Evolutionary conservation across 2,888 invertebrate genomes (phyloP), one percentile per base, ranked within the genome.

Genomic region (Mesorhabditis spiculigera): DNA sequence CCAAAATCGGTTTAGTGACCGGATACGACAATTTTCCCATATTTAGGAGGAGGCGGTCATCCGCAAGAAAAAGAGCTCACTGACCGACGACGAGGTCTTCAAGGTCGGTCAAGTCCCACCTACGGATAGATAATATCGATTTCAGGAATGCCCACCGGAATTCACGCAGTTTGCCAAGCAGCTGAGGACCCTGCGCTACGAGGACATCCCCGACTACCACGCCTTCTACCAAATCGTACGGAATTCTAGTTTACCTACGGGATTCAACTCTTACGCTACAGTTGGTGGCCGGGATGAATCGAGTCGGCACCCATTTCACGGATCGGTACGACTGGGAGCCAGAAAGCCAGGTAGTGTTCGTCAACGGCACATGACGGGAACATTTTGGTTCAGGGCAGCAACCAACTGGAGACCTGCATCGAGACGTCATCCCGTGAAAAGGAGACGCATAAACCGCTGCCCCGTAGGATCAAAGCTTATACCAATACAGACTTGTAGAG

Each of bases 1-100:
- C n/a, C n/a, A n/a, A n/a, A n/a, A n/a, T n/a, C n/a, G n/a, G n/a
- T n/a, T n/a, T n/a, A n/a, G n/a, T n/a, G n/a, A n/a, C n/a, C n/a
- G n/a, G n/a, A n/a, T n/a, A n/a, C n/a, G n/a, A n/a, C n/a, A n/a
- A n/a, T n/a, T n/a, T n/a, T n/a, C n/a, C n/a, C n/a, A 50, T 73
- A 66, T 71, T 44, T 62, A 67, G 28, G 75, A 76, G 41, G 71
- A 72, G 43, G 71, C 74, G 16, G 42, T 45, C 13, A 63, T 64
- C 4, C 50, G 65, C 66, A 73, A 74, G 68, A 50, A 50, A n/a
- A 50, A 50, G 58, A n/a, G 58, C 8, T n/a, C 8, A 50, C 58
- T 28, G 28, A 28, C 10, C 58, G 58, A 50, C n/a, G 10, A 50
- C 8, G 58, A 50, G 58, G 58, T 50, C n/a, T 50, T 50, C n/a